Percentiles rank a stretch among this genome's conserved stretches.
Evolutionary conservation across 1,140 invertebrate species (phyloP).

Genomic region (Atta texana): DNA sequence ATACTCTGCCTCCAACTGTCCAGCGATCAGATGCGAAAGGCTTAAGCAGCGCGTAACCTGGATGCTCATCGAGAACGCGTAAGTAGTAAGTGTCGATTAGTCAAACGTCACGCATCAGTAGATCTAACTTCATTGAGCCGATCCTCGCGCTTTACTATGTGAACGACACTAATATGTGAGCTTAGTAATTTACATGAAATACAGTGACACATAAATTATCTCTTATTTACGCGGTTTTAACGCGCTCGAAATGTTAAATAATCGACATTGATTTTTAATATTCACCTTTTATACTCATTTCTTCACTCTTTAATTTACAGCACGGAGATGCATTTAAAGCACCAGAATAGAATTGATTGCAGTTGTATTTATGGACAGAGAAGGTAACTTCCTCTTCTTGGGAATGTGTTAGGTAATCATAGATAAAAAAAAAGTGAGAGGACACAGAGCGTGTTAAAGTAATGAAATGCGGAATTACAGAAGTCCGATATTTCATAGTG

Average conservation of each 20-base stretch:
- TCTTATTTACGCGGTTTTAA: neutral
- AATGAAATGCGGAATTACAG: neutral
- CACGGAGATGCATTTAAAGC: neutral
- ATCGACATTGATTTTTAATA: neutral
- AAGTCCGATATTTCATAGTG: constrained; percentile 2
- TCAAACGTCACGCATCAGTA: constrained; percentile 43
- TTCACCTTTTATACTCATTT: neutral
- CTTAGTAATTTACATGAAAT: constrained; percentile 1
- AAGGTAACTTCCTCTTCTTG: constrained; percentile 16
- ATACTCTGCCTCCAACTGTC: constrained; percentile 1
- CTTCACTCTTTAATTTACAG: neutral
- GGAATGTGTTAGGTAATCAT: constrained; percentile 10
- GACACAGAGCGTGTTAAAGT: neutral
- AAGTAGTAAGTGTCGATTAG: neutral
- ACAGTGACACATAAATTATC: constrained; percentile 22
- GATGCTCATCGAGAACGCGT: constrained; percentile 26
- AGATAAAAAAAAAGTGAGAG: neutral
- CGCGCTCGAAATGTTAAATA: neutral
- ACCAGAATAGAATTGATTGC: neutral
- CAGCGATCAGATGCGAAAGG: neutral
- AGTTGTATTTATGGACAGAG: neutral
- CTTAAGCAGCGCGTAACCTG: constrained; percentile 48
- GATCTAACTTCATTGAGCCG: constrained; percentile 19
- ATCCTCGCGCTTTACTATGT: neutral
- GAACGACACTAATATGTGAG: neutral